A percentile compares a stretch with the other conserved stretches of the same genome.
phyloP scores from a whole-genome alignment of 1,140 invertebrate species.

The Caenorhabditis briggsae region DNA sequence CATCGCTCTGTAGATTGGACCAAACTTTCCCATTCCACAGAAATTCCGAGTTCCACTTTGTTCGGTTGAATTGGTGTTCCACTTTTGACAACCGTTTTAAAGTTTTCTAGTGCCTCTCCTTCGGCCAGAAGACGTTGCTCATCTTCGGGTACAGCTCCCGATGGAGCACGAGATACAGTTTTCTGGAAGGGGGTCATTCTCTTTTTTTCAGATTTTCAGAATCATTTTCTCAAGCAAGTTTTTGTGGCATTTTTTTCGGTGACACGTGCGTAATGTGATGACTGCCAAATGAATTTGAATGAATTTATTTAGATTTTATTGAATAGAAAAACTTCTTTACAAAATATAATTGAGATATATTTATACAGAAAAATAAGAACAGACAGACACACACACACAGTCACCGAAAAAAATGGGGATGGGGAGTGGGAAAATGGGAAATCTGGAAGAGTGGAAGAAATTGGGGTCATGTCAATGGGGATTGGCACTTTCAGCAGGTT shows the following conservation, averaged over 20 bases:
- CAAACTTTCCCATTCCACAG: slow-evolving; percentile 28
- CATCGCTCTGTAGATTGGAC: slow-evolving; percentile 36
- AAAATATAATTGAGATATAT: slow-evolving; percentile 26
- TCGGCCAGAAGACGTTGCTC: slow-evolving; percentile 9
- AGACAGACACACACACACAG: slow-evolving; percentile 50
- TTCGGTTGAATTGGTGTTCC: slow-evolving; percentile 15
- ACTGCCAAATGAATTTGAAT: slow-evolving; percentile 5
- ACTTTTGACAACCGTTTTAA: slow-evolving; percentile 25
- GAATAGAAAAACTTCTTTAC: background rate
- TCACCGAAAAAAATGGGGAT: slow-evolving; percentile 26
- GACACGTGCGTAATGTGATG: slow-evolving; percentile 25
- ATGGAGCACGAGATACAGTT: slow-evolving; percentile 12
- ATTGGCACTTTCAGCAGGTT: slow-evolving; percentile 23
- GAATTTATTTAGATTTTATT: slow-evolving; percentile 2
- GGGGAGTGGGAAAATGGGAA: background rate
- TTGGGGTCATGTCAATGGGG: slow-evolving; percentile 26
- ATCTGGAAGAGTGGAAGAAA: background rate
- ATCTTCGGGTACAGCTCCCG: slow-evolving; percentile 17
- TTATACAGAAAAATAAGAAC: slow-evolving; percentile 38
- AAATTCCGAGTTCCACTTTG: slow-evolving; percentile 37
- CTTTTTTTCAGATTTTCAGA: too few relatives aligned
- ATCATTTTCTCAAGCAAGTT: too few relatives aligned
- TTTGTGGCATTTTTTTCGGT: background rate
- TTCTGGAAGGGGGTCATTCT: background rate
- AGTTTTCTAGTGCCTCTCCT: slow-evolving; percentile 12